A percentile compares a stretch with the other conserved stretches of the same genome.
These are phyloP conservation scores for Actinia tenebrosa DNA, from an alignment of 64 coral and sea anemone genomes.

Conservation along the genomic window DNA sequence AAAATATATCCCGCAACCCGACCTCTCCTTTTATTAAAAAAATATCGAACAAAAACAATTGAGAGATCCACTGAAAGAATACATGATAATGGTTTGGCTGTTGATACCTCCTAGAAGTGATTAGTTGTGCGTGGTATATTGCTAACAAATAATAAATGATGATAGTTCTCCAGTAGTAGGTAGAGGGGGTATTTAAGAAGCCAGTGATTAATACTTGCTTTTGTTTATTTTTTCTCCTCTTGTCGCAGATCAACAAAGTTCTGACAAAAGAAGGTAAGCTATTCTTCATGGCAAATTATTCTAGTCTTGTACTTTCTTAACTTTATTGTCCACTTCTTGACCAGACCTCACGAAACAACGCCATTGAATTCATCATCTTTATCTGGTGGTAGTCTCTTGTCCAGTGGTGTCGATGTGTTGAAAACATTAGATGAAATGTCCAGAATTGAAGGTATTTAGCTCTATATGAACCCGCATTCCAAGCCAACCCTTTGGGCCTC, in stretches of 20 bases:
- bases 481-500: not conserved
- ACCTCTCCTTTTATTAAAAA: no score
- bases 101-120: no score
- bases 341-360: constrained; percentile 5
- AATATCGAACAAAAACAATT: no score
- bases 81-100: no score
- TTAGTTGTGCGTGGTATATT: no score
- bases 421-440: constrained; percentile 3
- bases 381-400: not conserved
- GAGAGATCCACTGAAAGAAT: no score
- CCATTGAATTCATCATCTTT: not conserved
- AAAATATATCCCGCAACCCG: no score
- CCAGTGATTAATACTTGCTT: not conserved
- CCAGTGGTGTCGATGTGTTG: not conserved
- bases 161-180: no score
- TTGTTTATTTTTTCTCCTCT: not conserved
- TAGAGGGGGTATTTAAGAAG: not conserved
- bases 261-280: constrained; percentile 2
- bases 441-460: not conserved
- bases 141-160: no score
- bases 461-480: not conserved
- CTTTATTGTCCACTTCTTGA: not conserved
- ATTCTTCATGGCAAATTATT: not conserved
- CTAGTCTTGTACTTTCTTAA: not conserved
- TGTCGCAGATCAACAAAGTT: not conserved